Conservation (phyloP, 2,113 vertebrate genomes). For the Limnothrissa miodon region DNA sequence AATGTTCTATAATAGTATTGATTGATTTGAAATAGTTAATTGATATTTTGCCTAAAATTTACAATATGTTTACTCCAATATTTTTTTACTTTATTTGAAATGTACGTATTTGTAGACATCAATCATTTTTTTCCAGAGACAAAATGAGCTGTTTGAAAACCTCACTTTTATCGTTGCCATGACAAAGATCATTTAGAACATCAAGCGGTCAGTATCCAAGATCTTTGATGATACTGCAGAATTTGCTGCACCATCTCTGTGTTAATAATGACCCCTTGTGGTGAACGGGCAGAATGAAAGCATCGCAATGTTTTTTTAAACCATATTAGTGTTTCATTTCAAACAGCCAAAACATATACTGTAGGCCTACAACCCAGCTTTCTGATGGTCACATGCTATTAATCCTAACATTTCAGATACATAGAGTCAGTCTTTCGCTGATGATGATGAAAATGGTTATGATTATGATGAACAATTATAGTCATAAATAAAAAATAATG, state of each 20-base stretch:
- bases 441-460: background rate
- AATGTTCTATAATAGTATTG: no score
- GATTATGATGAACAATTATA: background rate
- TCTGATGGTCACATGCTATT: background rate
- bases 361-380: no score
- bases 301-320: background rate
- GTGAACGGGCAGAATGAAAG: background rate
- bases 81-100: background rate
- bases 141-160: background rate
- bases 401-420: background rate
- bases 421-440: background rate
- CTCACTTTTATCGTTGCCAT: background rate
- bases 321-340: no score
- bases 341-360: no score
- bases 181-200: no score
- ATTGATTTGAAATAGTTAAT: no score
- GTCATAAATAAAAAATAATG: background rate
- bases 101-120: background rate
- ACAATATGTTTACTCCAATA: no score
- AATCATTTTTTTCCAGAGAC: background rate
- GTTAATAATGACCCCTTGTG: conserved; percentile 40
- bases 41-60: no score
- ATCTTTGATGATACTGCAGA: no score
- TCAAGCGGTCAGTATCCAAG: no score
- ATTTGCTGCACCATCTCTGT: background rate